Conservation (phyloP, 2,113 vertebrate genomes). For the Anarrhichthys ocellatus region DNA sequence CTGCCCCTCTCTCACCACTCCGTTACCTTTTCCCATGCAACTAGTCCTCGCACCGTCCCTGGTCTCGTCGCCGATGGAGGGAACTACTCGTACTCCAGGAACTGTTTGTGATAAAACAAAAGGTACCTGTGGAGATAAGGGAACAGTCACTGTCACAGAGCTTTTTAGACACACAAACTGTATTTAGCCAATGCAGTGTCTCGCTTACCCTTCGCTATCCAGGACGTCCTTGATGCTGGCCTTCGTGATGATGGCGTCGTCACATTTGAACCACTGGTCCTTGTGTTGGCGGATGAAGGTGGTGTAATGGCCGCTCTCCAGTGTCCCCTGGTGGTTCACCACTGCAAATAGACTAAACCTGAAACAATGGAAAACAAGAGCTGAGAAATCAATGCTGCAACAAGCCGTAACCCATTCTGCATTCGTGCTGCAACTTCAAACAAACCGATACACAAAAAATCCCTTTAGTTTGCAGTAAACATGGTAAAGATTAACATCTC, state of each 20-base stretch:
- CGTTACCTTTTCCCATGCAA: constrained; percentile 33
- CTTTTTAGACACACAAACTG: neutral
- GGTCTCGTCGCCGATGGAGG: constrained; percentile 24
- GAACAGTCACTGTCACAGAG: neutral
- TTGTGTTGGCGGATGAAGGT: constrained; percentile 99
- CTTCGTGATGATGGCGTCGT: constrained; percentile 99
- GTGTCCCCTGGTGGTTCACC: constrained; percentile 98
- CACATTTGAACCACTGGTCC: constrained; percentile 99
- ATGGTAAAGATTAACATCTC: too few species aligned
- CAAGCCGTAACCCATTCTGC: too few species aligned
- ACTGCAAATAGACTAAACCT: constrained; percentile 99
- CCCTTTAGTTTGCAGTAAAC: too few species aligned
- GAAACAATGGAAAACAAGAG: neutral
- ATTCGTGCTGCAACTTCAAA: neutral
- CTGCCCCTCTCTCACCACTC: constrained; percentile 66
- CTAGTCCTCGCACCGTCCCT: neutral
- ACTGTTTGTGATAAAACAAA: constrained; percentile 97
- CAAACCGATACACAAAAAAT: neutral
- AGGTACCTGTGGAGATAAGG: constrained; percentile 83
- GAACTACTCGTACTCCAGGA: constrained; percentile 94
- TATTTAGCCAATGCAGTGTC: neutral
- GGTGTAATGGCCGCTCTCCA: constrained; percentile 99
- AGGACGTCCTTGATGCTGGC: constrained; percentile 98
- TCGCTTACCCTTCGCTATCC: constrained; percentile 95
- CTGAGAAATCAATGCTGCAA: too few species aligned